These are phyloP conservation scores for Pleuronectes platessa DNA, from an alignment of 2,113 vertebrate genomes.

Conservation along the genomic window DNA sequence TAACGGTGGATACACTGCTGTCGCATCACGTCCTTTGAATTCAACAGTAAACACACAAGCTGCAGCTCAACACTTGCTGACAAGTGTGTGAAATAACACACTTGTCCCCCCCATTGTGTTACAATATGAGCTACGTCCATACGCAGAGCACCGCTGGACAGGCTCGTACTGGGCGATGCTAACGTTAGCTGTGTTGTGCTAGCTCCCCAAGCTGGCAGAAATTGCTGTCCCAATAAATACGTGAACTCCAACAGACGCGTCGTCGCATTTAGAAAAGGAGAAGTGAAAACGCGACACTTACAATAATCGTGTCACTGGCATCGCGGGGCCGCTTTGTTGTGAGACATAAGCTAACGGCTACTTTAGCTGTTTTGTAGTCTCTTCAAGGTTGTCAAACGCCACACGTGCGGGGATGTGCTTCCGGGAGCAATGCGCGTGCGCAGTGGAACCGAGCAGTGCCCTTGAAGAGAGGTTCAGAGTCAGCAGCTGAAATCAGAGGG, in stretches of 20 bases:
- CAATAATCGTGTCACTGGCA: constrained; percentile 73
- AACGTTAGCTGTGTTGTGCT: constrained; percentile 29
- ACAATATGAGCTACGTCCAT: neutral
- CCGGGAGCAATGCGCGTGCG: constrained; percentile 68
- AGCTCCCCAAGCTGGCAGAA: neutral
- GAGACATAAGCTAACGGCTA: neutral
- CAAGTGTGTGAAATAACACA: neutral
- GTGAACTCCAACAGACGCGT: fast-evolving
- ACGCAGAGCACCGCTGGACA: neutral
- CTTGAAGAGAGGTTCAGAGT: constrained; percentile 3
- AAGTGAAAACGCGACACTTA: constrained; percentile 49
- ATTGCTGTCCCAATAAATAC: neutral
- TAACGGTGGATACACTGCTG: neutral
- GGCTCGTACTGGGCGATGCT: neutral
- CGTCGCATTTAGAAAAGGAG: neutral
- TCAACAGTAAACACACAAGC: fast-evolving
- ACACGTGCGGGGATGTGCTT: constrained; percentile 65
- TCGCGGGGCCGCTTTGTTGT: neutral
- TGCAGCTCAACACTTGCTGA: neutral
- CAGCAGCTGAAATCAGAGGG: too few relatives aligned
- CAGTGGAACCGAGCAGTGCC: neutral
- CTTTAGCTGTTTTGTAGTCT: constrained; percentile 30
- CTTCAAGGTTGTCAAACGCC: constrained; percentile 71
- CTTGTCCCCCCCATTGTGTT: neutral
- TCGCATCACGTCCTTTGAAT: fast-evolving